Base-by-base conservation (phyloP, 2,888 invertebrate genomes). In the Scaptomyza tumidula region DNA sequence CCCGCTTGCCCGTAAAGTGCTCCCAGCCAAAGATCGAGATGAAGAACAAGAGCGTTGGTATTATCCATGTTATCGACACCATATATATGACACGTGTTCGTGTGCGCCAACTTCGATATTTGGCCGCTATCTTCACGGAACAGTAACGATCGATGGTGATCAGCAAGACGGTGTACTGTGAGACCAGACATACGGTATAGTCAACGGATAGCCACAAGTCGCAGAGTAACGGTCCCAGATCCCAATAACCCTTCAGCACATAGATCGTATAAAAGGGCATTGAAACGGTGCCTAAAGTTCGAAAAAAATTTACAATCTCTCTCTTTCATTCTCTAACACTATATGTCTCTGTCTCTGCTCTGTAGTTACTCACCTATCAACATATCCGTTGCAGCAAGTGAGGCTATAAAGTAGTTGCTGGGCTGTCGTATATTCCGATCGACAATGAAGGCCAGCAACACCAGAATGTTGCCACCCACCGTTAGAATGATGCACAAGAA, bases 1-100 rank as follows among this genome's bases (percentile, higher is more conserved):
- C 97, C 68, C 98, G 94, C 89, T 96, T 96, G 19, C 99, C 99
- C 48, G 98, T 96, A 90, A 99, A 99, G 91, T 98, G 98, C 90
- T 99, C 99, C 98, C 99, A 99, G 45, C 99, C 99, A 90, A 99
- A 98, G 80, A 99, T 99, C 72, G 98, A 98, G 77, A 98, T 98
- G 92, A 99, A 99, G 93, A 99, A 99, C 10, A 99, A 93, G 63
- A 98, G 93, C 1, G 98, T 97, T 49, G 99, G 99, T 81, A 99
- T 96, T 58, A 98, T 96, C 99, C 99, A 99, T 0, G 98, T 98
- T 46, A 98, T 96, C 5, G 97, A 96, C 1, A 99, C 97, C 97
- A 99, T 98, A 94, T 97, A 96, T 69, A 98, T 95, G 13, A 99
- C 98, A 82, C 97, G 95, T 72, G 95, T 95, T 90, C 98, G 97